Conservation (phyloP, 2,888 invertebrate genomes). For the Ypsolopha scabrella region DNA sequence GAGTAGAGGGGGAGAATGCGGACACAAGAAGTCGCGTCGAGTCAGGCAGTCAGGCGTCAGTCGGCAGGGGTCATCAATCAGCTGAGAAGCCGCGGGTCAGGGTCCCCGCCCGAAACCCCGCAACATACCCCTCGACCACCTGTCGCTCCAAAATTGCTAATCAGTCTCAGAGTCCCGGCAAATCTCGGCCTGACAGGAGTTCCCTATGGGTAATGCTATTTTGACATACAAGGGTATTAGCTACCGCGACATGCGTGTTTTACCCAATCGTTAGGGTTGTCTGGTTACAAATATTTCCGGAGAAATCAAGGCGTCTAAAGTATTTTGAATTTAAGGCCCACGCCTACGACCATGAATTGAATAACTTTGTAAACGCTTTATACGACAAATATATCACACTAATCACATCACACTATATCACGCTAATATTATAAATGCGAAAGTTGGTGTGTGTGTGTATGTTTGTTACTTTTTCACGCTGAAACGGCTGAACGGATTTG, state of each 20-base stretch:
- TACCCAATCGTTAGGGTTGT: constrained; percentile 13
- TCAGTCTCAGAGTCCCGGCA: constrained; percentile 65
- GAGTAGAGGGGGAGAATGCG: constrained; percentile 14
- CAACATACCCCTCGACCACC: constrained; percentile 39
- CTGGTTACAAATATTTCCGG: too few species aligned
- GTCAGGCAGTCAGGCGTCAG: constrained; percentile 21
- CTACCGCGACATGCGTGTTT: constrained; percentile 24
- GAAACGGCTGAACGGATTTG: too few species aligned
- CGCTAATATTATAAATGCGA: too few species aligned
- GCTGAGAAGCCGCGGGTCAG: constrained; percentile 47
- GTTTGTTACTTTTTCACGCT: too few species aligned
- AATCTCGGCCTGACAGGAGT: constrained; percentile 54
- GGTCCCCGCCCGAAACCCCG: constrained; percentile 15
- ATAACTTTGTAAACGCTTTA: too few species aligned
- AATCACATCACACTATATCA: too few species aligned
- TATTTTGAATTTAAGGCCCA: too few species aligned
- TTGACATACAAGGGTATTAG: constrained; percentile 54
- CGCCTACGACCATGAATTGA: too few species aligned
- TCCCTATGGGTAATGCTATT: constrained; percentile 44
- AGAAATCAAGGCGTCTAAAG: too few species aligned
- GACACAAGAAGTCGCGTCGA: constrained; percentile 28
- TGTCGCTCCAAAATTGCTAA: constrained; percentile 65
- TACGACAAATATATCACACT: too few species aligned
- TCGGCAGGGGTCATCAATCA: constrained; percentile 44
- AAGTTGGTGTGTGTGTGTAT: too few species aligned